phyloP scores from a whole-genome alignment of 2,113 vertebrate species.

The Petromus typicus region DNA sequence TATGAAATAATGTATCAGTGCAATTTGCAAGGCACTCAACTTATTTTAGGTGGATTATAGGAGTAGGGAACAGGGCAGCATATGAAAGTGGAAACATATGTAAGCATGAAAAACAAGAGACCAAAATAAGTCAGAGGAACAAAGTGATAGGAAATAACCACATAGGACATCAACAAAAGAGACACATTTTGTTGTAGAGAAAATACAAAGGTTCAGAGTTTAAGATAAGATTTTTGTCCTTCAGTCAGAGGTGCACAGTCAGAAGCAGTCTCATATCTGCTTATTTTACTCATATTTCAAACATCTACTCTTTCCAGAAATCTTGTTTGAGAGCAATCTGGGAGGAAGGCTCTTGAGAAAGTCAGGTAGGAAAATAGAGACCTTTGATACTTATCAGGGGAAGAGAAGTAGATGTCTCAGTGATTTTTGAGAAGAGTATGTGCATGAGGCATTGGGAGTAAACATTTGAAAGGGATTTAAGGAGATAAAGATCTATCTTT shows the following conservation, averaged over 20 bases:
- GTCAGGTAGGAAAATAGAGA: background rate
- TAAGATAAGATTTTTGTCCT: background rate
- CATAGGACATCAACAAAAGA: background rate
- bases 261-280: no score
- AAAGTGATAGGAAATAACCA: background rate
- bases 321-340: background rate
- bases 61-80: background rate
- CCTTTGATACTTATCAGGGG: background rate
- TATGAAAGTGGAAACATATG: background rate
- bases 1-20: background rate
- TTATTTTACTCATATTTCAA: background rate
- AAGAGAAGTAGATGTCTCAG: background rate
- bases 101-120: background rate
- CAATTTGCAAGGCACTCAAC: background rate
- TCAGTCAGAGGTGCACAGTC: background rate
- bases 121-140: background rate
- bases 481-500: background rate
- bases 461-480: background rate
- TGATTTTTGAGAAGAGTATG: background rate
- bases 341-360: background rate
- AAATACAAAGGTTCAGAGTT: background rate
- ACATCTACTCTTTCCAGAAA: background rate
- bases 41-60: background rate
- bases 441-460: background rate
- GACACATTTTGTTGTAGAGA: background rate